These are phyloP conservation scores for Ellobius talpinus DNA, from an alignment of 2,113 vertebrate species.

Conservation along the genomic window DNA sequence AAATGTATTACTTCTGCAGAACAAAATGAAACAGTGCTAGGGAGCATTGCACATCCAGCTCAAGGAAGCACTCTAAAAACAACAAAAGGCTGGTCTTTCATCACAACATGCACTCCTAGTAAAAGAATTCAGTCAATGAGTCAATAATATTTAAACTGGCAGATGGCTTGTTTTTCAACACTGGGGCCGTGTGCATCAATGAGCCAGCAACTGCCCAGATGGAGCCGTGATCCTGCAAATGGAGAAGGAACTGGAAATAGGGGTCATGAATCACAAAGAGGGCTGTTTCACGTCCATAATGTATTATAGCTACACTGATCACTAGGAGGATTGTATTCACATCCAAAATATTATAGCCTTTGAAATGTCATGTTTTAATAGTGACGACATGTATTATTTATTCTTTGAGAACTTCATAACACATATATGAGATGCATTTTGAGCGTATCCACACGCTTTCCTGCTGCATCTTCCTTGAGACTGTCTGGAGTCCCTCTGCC, in stretches of 20 bases:
- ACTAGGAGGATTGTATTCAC: background rate
- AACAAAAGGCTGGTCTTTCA: slow-evolving; percentile 68
- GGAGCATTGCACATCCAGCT: background rate
- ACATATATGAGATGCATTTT: background rate
- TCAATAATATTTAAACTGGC: slow-evolving; percentile 81
- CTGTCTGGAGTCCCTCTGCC: background rate
- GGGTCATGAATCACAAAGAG: background rate
- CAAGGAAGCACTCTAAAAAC: slow-evolving; percentile 49
- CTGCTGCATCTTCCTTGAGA: background rate
- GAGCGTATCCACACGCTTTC: background rate
- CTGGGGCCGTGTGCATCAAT: slow-evolving; percentile 41
- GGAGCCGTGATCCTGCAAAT: slow-evolving; percentile 17
- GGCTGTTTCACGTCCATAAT: background rate
- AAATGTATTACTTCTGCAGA: background rate
- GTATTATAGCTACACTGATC: background rate
- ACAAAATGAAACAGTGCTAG: slow-evolving; percentile 24
- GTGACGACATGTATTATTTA: background rate
- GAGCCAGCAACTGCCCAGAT: slow-evolving; percentile 47
- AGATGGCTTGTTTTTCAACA: slow-evolving; percentile 63
- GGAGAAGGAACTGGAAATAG: slow-evolving; percentile 26
- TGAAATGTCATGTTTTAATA: background rate
- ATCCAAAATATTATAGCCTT: background rate
- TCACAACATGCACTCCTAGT: slow-evolving; percentile 60
- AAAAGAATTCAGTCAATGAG: slow-evolving; percentile 72
- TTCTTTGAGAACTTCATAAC: background rate